These are phyloP conservation scores for Andrena minutula DNA, from an alignment of 2,888 invertebrate species.

Conservation along the genomic window DNA sequence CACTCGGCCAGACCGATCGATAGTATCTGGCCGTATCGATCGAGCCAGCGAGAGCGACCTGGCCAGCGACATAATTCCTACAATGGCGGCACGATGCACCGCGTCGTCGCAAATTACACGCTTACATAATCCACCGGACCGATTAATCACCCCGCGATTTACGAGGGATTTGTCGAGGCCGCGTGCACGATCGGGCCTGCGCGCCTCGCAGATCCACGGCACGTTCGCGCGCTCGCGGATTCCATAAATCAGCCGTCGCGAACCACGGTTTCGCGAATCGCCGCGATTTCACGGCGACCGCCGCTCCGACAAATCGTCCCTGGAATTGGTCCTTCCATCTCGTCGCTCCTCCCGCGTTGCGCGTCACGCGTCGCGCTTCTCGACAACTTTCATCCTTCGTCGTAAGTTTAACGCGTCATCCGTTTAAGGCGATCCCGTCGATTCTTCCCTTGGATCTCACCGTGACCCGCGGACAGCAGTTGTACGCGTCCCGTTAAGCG, in stretches of 20 bases:
- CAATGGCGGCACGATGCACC: slow-evolving; percentile 57
- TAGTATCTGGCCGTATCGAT: slow-evolving; percentile 68
- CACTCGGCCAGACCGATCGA: slow-evolving; percentile 70
- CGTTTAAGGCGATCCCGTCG: slow-evolving; percentile 40
- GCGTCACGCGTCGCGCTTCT: neutral
- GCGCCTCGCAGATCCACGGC: neutral
- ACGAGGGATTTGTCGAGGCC: slow-evolving; percentile 67
- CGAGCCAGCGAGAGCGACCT: slow-evolving; percentile 7
- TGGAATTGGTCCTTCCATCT: slow-evolving; percentile 1
- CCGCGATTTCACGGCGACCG: slow-evolving; percentile 20
- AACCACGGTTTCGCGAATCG: slow-evolving; percentile 1
- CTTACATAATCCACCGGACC: slow-evolving; percentile 77
- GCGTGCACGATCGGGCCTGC: slow-evolving; percentile 20
- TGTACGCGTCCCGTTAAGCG: slow-evolving; percentile 45
- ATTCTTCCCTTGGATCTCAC: slow-evolving; percentile 30
- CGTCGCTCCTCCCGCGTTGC: neutral
- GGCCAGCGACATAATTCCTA: slow-evolving; percentile 65
- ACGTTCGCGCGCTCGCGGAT: slow-evolving; percentile 40
- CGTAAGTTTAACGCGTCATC: slow-evolving; percentile 29
- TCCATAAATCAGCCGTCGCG: slow-evolving; percentile 69
- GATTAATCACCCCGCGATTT: slow-evolving; percentile 81
- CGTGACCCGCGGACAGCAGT: slow-evolving; percentile 29
- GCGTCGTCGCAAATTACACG: slow-evolving; percentile 65
- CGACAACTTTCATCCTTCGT: neutral
- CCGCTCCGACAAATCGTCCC: neutral